These are phyloP conservation scores for Macaria notata DNA, from an alignment of 2,888 invertebrate genomes.

Conservation along the genomic window DNA sequence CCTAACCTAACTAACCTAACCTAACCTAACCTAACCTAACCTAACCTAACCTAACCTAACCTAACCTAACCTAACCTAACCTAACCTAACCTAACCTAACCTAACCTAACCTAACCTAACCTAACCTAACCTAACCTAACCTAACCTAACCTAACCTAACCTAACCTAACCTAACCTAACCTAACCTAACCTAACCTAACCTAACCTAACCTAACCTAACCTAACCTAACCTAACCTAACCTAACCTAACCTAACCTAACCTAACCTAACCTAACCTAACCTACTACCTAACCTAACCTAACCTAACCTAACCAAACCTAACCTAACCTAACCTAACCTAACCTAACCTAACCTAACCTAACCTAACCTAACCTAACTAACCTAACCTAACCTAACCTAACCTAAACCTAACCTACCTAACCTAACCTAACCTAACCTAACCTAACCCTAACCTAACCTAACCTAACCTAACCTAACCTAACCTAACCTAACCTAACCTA, in stretches of 20 bases:
- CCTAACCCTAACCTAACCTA: conserved; percentile 27
- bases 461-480: conserved; percentile 19
- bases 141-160: conserved; percentile 30
- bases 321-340: conserved; percentile 29
- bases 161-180: conserved; percentile 30
- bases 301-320: conserved; percentile 30
- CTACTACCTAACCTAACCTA: conserved; percentile 27
- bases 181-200: conserved; percentile 32
- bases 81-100: conserved; percentile 30
- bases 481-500: conserved; percentile 17
- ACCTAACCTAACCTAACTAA: conserved; percentile 25
- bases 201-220: conserved; percentile 35
- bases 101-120: conserved; percentile 30
- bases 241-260: conserved; percentile 31
- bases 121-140: conserved; percentile 29
- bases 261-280: conserved; percentile 29
- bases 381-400: conserved; percentile 30
- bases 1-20: conserved; percentile 30
- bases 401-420: conserved; percentile 33
- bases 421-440: conserved; percentile 30
- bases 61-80: conserved; percentile 29
- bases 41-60: conserved; percentile 29
- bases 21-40: conserved; percentile 28
- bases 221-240: conserved; percentile 33
- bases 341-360: conserved; percentile 29